A percentile compares a stretch with the other conserved stretches of the same genome.
phyloP scores from a whole-genome alignment of 1,140 invertebrate genomes.

The Centruroides vittatus region DNA sequence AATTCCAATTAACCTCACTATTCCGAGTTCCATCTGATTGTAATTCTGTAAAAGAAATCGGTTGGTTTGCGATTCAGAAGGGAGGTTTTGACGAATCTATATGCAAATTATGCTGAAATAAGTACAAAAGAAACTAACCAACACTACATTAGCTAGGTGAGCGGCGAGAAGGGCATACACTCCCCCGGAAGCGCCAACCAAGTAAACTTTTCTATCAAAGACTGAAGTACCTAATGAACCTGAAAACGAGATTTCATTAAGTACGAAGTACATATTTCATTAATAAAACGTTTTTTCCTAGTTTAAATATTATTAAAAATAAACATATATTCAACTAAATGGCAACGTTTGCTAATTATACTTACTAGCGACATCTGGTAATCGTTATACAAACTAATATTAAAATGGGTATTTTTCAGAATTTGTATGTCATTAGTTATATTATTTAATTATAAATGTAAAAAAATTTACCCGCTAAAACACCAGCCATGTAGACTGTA shows the following conservation, averaged over 20 bases:
- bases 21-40: conserved; percentile 89
- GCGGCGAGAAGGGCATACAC: conserved; percentile 87
- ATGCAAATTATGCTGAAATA: too few relatives aligned
- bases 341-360: neutral
- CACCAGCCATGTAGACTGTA: conserved; percentile 83
- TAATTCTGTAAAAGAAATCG: conserved; percentile 50
- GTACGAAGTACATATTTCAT: neutral
- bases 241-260: conserved; percentile 26
- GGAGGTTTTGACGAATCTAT: too few relatives aligned
- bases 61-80: neutral
- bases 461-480: conserved; percentile 52
- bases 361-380: neutral
- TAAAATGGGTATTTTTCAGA: too few relatives aligned
- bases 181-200: conserved; percentile 80
- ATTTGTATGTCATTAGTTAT: neutral
- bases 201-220: conserved; percentile 81
- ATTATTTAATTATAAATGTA: neutral
- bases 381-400: too few relatives aligned
- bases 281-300: neutral
- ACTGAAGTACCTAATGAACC: conserved; percentile 84
- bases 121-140: conserved; percentile 33
- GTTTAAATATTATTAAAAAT: neutral
- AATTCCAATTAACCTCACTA: conserved; percentile 71
- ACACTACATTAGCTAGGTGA: conserved; percentile 82
- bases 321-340: neutral